phyloP scores from a whole-genome alignment of 2,113 vertebrate species.

The Paedocypris sp. region DNA sequence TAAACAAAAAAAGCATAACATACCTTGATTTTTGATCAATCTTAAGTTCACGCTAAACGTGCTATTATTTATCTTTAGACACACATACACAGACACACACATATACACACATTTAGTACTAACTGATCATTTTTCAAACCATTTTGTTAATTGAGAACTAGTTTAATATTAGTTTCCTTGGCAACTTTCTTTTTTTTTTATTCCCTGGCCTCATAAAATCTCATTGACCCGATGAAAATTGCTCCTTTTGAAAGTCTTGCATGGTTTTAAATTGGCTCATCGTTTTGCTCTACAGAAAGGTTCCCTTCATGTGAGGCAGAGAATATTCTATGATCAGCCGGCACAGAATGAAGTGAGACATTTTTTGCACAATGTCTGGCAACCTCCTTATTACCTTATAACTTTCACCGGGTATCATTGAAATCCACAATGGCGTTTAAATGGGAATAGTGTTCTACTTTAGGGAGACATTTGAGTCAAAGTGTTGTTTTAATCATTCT shows the following conservation, averaged over 20 bases:
- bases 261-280: conserved; percentile 39
- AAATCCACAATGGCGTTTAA: conserved; percentile 28
- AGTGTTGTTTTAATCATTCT: conserved; percentile 41
- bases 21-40: too few relatives aligned
- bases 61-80: too few relatives aligned
- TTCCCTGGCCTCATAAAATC: too few relatives aligned
- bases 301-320: conserved; percentile 45
- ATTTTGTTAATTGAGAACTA: too few relatives aligned
- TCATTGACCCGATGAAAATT: conserved; percentile 35
- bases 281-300: conserved; percentile 33
- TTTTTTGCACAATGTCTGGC: conserved; percentile 37
- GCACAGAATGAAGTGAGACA: conserved; percentile 53
- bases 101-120: too few relatives aligned
- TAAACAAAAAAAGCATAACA: too few relatives aligned
- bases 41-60: too few relatives aligned
- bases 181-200: too few relatives aligned
- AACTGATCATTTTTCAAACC: too few relatives aligned
- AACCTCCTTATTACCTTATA: conserved; percentile 23
- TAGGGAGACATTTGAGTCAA: conserved; percentile 29
- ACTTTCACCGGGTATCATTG: conserved; percentile 23
- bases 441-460: conserved; percentile 32
- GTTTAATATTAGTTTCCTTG: conserved; percentile 38
- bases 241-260: conserved; percentile 11
- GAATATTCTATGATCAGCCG: conserved; percentile 37
- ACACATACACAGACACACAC: too few relatives aligned